phyloP scores from a whole-genome alignment of 2,888 invertebrate genomes.

The Eledone cirrhosa region DNA sequence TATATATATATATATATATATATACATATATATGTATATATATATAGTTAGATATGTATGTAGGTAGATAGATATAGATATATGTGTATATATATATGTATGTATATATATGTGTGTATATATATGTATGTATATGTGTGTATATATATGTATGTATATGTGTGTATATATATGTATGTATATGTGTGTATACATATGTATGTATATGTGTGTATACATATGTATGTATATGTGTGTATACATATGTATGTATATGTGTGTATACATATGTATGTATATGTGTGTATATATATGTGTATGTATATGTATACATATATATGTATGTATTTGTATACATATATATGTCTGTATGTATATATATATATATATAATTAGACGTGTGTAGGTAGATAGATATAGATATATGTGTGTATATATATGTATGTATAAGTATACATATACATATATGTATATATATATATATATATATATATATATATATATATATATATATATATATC shows the following conservation, averaged over 20 bases:
- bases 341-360: too few species aligned
- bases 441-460: too few species aligned
- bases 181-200: background rate
- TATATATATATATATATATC: background rate
- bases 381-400: too few species aligned
- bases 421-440: too few species aligned
- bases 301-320: background rate
- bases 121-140: too few species aligned
- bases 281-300: background rate
- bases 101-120: too few species aligned
- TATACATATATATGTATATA: background rate
- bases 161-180: background rate
- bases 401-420: too few species aligned
- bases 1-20: background rate
- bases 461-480: background rate
- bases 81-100: background rate
- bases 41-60: background rate
- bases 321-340: background rate
- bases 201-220: background rate
- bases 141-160: background rate
- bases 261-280: background rate
- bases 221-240: background rate
- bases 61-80: background rate
- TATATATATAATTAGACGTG: too few species aligned
- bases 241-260: conserved; percentile 7